Evolutionary conservation across 2,888 invertebrate species (phyloP), one percentile per base, ranked within the genome.

Genomic region (Epirrita christyi): DNA sequence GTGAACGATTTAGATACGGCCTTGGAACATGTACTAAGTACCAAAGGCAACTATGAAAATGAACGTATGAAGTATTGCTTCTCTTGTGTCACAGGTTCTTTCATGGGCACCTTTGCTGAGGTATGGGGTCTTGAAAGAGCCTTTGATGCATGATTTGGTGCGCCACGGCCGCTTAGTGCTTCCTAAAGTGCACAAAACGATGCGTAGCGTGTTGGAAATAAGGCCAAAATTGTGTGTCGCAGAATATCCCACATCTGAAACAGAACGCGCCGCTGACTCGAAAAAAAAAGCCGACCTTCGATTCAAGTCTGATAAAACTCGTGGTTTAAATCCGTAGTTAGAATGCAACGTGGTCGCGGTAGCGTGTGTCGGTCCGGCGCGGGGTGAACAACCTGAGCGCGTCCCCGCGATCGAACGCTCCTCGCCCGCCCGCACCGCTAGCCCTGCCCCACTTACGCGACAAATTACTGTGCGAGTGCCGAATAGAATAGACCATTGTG

Each of bases 351-450:
- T 78, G 75, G 79, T 70, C 72, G 73, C 32, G 32, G 32, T 7
- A 7, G 64, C 72, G 73, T 61, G 45, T 57, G 67, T 69, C 72
- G 73, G 75, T 65, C 71, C 72, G 72, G 73, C 71, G 74, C 80
- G 81, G 81, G 87, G 87, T 88, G 80, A 86, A 88, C 81, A 84
- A 84, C 87, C 88, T 74, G 66, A 79, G 85, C 86, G 88, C 88
- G 88, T 88, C 88, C 83, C 83, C 80, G 77, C 81, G 80, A 78
- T 85, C 85, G 84, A 85, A 83, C 85, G 81, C 83, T 71, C 51
- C 66, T 73, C 75, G 67, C 68, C 61, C 63, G 65, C 68, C 67
- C 67, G 68, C 72, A 61, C 37, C 66, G 67, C 66, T 66, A 66
- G 64, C 62, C 64, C 62, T 68, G 69, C 66, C 59, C 68, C 65